Conservation (phyloP, 2,888 invertebrate genomes). For the Synergus umbraculus region DNA sequence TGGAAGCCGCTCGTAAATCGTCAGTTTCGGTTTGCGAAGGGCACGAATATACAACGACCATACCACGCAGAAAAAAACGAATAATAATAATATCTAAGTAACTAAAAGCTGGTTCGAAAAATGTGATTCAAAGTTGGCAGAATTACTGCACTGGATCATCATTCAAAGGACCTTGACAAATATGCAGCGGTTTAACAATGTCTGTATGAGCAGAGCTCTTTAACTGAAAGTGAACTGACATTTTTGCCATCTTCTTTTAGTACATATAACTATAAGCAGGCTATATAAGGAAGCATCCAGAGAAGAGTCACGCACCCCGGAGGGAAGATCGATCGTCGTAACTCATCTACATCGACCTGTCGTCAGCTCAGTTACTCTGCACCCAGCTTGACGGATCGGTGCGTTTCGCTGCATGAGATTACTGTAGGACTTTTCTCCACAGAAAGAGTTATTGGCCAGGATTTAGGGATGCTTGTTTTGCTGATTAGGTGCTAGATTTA, state of each 20-base stretch:
- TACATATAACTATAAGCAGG: background rate
- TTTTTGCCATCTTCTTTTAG: background rate
- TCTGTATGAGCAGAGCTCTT: constrained; percentile 42
- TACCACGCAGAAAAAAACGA: no score
- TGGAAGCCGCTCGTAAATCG: constrained; percentile 38
- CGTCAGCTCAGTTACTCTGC: constrained; percentile 48
- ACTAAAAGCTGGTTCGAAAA: no score
- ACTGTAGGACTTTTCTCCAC: background rate
- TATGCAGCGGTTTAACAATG: constrained; percentile 66
- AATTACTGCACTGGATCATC: constrained; percentile 61
- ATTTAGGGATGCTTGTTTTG: background rate
- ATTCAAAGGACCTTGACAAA: constrained; percentile 67
- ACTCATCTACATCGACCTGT: constrained; percentile 65
- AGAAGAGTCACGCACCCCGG: constrained; percentile 9
- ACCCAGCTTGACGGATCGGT: constrained; percentile 16
- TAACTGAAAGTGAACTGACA: background rate
- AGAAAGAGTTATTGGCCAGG: background rate
- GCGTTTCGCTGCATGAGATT: constrained; percentile 24
- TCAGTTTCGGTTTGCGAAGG: constrained; percentile 14
- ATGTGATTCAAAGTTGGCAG: background rate
- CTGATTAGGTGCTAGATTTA: constrained; percentile 11
- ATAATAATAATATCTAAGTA: no score
- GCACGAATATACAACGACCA: background rate
- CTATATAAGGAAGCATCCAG: background rate
- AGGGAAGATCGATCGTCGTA: constrained; percentile 55